A percentile compares a stretch with the other conserved stretches of the same genome.
Evolutionary conservation across 1,140 invertebrate species (phyloP).

Genomic region (Temnothorax longispinosus): DNA sequence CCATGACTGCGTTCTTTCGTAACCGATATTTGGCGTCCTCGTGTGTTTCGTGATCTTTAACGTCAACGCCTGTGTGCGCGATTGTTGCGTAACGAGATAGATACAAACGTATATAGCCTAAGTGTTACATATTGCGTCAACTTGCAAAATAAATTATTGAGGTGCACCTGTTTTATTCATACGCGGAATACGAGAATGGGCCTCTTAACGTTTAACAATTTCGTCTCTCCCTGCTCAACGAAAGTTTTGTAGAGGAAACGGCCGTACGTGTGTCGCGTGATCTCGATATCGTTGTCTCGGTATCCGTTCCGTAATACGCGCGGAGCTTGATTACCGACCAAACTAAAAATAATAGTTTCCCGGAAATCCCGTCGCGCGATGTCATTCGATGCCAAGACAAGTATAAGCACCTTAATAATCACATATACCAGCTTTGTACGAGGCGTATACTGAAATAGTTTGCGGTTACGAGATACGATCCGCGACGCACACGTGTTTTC

Average conservation of each 20-base stretch:
- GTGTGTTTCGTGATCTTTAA: conserved; percentile 6
- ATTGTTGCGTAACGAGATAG: conserved; percentile 25
- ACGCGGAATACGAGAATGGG: not conserved
- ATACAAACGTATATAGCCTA: not conserved
- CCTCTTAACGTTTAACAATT: not conserved
- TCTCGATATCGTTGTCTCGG: conserved; percentile 2
- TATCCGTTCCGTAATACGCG: not conserved
- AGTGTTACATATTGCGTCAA: conserved; percentile 23
- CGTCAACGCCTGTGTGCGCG: not conserved
- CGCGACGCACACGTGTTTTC: not conserved
- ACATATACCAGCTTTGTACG: conserved; percentile 5
- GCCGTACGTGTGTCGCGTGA: not conserved
- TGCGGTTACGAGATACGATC: conserved; percentile 9
- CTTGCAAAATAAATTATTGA: conserved; percentile 19
- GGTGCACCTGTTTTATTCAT: conserved; percentile 17
- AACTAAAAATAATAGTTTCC: conserved; percentile 71
- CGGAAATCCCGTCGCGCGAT: conserved; percentile 50
- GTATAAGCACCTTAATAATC: conserved; percentile 49
- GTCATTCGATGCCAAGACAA: conserved; percentile 60
- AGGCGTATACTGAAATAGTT: conserved; percentile 7
- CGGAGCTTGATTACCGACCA: conserved; percentile 37
- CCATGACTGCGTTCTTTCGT: not conserved
- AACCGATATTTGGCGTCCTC: not conserved
- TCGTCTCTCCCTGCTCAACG: no score
- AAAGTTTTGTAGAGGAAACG: not conserved